Evolutionary conservation across 2,113 vertebrate genomes (phyloP).

Genomic region (Puntigrus tetrazona): DNA sequence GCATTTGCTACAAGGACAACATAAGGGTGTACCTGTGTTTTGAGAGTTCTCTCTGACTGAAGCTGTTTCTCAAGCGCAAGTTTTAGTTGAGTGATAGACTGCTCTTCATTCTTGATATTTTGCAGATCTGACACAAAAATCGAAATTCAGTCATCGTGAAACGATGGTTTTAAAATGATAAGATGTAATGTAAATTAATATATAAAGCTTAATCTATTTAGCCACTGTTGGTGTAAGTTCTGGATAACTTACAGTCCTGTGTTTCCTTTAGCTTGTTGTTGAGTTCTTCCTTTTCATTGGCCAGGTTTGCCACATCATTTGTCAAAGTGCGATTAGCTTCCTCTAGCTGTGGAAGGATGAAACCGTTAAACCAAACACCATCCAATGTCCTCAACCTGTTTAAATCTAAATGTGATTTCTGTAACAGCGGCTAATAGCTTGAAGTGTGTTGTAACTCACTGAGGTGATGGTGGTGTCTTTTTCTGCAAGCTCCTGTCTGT

Average conservation of each 20-base stretch:
- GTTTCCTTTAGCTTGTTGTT: slow-evolving; percentile 93
- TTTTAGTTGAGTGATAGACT: slow-evolving; percentile 83
- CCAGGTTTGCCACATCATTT: slow-evolving; percentile 93
- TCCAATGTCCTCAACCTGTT: neutral
- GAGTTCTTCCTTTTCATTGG: slow-evolving; percentile 96
- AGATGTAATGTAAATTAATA: too few relatives aligned
- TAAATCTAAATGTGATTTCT: neutral
- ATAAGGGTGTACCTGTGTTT: slow-evolving; percentile 83
- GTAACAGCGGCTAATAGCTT: too few relatives aligned
- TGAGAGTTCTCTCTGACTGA: slow-evolving; percentile 90
- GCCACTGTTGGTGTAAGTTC: neutral
- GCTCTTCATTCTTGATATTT: slow-evolving; percentile 85
- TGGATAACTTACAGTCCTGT: slow-evolving; percentile 81
- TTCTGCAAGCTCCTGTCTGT: slow-evolving; percentile 91
- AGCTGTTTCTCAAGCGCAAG: slow-evolving; percentile 91
- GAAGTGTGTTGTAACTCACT: slow-evolving; percentile 74
- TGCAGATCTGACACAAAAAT: slow-evolving; percentile 77
- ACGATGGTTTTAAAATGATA: too few relatives aligned
- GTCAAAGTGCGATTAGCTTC: slow-evolving; percentile 96
- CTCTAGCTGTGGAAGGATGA: slow-evolving; percentile 79
- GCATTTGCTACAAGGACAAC: neutral
- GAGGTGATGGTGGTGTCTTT: slow-evolving; percentile 93
- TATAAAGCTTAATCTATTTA: too few relatives aligned
- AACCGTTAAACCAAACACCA: neutral
- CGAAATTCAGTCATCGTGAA: neutral